Evolutionary conservation across 2,888 invertebrate genomes (phyloP).

Genomic region (Athripsodes cinereus): DNA sequence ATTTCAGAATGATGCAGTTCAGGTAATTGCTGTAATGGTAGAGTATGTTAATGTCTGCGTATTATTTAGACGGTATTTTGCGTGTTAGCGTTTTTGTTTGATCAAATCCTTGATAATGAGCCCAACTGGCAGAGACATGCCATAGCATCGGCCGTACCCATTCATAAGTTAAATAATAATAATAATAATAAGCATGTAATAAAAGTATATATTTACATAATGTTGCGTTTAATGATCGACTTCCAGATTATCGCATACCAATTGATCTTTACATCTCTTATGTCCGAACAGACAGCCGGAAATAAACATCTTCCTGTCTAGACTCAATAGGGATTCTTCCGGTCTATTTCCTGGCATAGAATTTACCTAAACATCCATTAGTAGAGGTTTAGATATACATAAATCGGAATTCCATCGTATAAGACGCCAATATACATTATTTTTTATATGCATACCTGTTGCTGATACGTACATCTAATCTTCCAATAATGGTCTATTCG

Average conservation of each 20-base stretch:
- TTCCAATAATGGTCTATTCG: too few species aligned
- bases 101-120: too few species aligned
- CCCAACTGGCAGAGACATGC: too few species aligned
- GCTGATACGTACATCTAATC: too few species aligned
- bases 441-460: not conserved
- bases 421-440: not conserved
- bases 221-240: slow-evolving; percentile 3
- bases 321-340: slow-evolving; percentile 17
- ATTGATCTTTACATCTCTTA: slow-evolving; percentile 4
- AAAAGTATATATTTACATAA: not conserved
- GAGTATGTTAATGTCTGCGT: too few species aligned
- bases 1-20: too few species aligned
- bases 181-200: too few species aligned
- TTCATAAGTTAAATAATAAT: too few species aligned
- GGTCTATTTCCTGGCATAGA: slow-evolving; percentile 10
- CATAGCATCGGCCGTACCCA: too few species aligned
- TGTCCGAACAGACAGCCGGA: slow-evolving; percentile 12
- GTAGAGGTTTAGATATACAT: not conserved
- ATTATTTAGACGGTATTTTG: too few species aligned
- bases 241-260: slow-evolving; percentile 4
- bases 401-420: not conserved
- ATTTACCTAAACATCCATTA: slow-evolving; percentile 15
- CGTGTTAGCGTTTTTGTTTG: too few species aligned
- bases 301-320: slow-evolving; percentile 14
- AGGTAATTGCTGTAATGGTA: too few species aligned